phyloP scores from a whole-genome alignment of 2,888 invertebrate species.

The Muschampia plurimacula region DNA sequence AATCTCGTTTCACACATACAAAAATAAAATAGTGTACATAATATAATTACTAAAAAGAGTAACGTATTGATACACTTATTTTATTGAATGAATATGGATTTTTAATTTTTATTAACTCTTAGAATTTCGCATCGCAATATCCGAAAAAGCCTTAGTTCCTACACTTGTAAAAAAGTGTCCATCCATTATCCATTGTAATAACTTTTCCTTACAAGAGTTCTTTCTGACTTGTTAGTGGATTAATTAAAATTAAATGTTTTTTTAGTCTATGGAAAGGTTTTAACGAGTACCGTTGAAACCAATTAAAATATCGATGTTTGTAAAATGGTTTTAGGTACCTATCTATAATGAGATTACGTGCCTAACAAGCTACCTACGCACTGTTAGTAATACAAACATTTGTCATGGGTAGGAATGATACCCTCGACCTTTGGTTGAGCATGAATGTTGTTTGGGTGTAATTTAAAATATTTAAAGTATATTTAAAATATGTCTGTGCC shows the following conservation, averaged over 20 bases:
- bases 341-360: background rate
- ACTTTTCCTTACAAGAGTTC: slow-evolving; percentile 7
- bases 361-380: background rate
- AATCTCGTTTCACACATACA: no score
- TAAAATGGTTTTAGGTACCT: background rate
- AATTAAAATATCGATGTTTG: slow-evolving; percentile 7
- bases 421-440: no score
- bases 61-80: no score
- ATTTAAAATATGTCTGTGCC: no score
- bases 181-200: slow-evolving; percentile 2
- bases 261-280: slow-evolving; percentile 14
- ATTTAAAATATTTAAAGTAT: no score
- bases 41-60: no score
- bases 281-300: slow-evolving; percentile 15
- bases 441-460: no score
- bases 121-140: background rate
- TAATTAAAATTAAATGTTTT: slow-evolving; percentile 18
- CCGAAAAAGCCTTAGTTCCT: slow-evolving; percentile 1
- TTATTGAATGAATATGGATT: background rate
- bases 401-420: no score
- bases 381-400: background rate
- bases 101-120: background rate
- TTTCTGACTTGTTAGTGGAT: slow-evolving; percentile 12
- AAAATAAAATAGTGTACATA: no score
- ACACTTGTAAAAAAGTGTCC: background rate